A percentile compares a stretch with the other conserved stretches of the same genome.
These are phyloP conservation scores for Hippopotamyrus pictus DNA, from an alignment of 2,797 vertebrate genomes.

Conservation along the genomic window DNA sequence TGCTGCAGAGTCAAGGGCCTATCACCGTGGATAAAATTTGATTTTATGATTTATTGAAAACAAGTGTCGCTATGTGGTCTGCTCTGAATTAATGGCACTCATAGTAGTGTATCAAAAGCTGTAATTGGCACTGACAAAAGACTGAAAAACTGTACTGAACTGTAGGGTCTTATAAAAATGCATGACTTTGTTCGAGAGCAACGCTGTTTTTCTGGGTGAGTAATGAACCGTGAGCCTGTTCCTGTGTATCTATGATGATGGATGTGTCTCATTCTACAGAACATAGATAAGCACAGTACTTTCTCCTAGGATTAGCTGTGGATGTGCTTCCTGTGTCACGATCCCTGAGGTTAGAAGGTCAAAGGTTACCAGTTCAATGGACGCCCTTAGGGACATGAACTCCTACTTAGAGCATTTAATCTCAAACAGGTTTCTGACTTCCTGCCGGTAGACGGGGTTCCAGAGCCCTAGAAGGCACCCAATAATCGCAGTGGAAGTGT, in stretches of 20 bases:
- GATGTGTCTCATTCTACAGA: background rate
- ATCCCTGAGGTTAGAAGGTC: background rate
- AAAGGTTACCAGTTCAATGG: background rate
- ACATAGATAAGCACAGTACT: background rate
- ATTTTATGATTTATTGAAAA: conserved; percentile 13
- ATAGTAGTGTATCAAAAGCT: background rate
- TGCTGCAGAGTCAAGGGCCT: background rate
- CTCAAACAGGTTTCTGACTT: background rate
- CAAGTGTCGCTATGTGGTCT: conserved; percentile 6
- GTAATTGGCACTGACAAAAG: background rate
- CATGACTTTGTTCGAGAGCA: background rate
- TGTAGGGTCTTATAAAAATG: background rate
- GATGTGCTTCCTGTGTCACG: background rate
- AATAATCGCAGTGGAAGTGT: background rate
- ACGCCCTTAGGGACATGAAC: background rate
- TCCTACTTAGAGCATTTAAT: background rate
- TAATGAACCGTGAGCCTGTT: background rate
- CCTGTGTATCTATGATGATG: background rate
- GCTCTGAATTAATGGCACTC: background rate
- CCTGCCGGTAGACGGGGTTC: background rate
- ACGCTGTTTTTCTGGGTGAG: background rate
- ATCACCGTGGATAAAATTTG: background rate
- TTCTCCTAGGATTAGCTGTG: background rate
- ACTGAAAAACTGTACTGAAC: background rate
- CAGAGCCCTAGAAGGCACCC: background rate